Percentiles rank a stretch among this genome's conserved stretches.
Conservation (phyloP, 2,888 invertebrate species). For the Diaprepes abbreviatus region DNA sequence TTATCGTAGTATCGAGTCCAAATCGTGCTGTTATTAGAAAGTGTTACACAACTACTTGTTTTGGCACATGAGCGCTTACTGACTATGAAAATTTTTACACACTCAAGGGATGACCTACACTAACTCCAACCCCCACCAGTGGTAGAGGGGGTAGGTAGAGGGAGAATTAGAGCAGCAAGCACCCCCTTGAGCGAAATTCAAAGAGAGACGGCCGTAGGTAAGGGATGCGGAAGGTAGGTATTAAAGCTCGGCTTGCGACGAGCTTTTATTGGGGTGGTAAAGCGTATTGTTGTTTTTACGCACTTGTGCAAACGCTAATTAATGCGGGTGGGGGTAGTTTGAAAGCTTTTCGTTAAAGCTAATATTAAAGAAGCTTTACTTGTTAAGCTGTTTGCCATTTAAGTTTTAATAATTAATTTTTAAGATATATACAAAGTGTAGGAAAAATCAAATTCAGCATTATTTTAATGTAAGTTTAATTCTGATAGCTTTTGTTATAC, state of each 20-base stretch:
- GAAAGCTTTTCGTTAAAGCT: neutral
- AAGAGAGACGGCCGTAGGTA: slow-evolving; percentile 32
- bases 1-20: slow-evolving; percentile 25
- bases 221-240: slow-evolving; percentile 28
- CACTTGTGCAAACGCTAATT: slow-evolving; percentile 37
- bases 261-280: slow-evolving; percentile 38
- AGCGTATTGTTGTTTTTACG: slow-evolving; percentile 36
- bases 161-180: slow-evolving; percentile 45
- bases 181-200: slow-evolving; percentile 37
- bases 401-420: too few species aligned
- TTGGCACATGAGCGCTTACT: slow-evolving; percentile 62
- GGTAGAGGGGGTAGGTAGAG: slow-evolving; percentile 53
- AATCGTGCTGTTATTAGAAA: slow-evolving; percentile 39
- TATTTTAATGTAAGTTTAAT: too few species aligned
- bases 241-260: slow-evolving; percentile 23
- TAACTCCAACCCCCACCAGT: slow-evolving; percentile 65
- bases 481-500: too few species aligned
- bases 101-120: slow-evolving; percentile 67
- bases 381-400: too few species aligned
- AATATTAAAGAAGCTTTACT: neutral
- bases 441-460: too few species aligned
- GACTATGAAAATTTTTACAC: slow-evolving; percentile 63
- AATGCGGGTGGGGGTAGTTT: slow-evolving; percentile 14
- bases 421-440: too few species aligned
- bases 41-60: slow-evolving; percentile 55